Percentiles rank a stretch among this genome's conserved stretches.
phyloP scores from a whole-genome alignment of 2,888 invertebrate genomes.

The Proisotoma minuta region DNA sequence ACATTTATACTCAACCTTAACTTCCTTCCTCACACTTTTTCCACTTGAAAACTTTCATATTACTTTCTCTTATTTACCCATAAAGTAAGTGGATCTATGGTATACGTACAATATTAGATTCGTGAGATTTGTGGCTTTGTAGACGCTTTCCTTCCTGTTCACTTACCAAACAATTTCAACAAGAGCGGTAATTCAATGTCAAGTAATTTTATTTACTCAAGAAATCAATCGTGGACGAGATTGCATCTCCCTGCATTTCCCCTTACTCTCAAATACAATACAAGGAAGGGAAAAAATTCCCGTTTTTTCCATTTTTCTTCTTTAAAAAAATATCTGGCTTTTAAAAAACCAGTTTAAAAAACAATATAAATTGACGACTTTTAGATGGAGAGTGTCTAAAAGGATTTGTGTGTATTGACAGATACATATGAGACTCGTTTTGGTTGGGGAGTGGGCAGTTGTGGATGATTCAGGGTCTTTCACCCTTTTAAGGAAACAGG shows the following conservation, averaged over 20 bases:
- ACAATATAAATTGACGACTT: too few relatives aligned
- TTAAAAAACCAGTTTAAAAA: too few relatives aligned
- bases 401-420: too few relatives aligned
- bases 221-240: background rate
- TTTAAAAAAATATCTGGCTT: too few relatives aligned
- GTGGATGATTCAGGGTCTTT: too few relatives aligned
- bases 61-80: background rate
- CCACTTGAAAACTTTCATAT: background rate
- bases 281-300: background rate
- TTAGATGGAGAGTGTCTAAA: too few relatives aligned
- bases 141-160: background rate
- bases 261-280: too few relatives aligned
- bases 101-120: too few relatives aligned
- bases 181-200: constrained; percentile 1
- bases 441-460: too few relatives aligned
- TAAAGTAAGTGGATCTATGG: background rate
- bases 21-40: constrained; percentile 7
- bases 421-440: too few relatives aligned
- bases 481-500: too few relatives aligned
- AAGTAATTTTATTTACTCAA: constrained; percentile 5
- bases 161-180: background rate
- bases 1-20: constrained; percentile 19
- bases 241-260: too few relatives aligned
- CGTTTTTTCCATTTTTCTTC: background rate
- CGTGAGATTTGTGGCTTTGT: constrained; percentile 8